These are phyloP conservation scores for Cistogaster globosa DNA, from an alignment of 2,888 invertebrate species.

Conservation along the genomic window DNA sequence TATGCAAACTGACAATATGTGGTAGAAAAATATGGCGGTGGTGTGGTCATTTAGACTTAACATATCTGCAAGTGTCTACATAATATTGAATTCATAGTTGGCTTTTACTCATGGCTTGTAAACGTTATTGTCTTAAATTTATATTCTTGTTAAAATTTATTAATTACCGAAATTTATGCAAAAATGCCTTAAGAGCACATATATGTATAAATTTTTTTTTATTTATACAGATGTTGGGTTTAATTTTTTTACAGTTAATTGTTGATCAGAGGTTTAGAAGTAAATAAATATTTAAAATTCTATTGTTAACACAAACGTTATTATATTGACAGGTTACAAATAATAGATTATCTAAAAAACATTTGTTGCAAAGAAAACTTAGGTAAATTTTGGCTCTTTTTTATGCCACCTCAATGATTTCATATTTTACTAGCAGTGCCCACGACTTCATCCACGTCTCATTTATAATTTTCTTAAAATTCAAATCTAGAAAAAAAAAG, in stretches of 20 bases:
- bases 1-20: slow-evolving; percentile 28
- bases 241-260: slow-evolving; percentile 42
- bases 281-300: slow-evolving; percentile 52
- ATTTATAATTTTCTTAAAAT: too few relatives aligned
- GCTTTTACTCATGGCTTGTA: slow-evolving; percentile 3
- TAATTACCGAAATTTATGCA: slow-evolving; percentile 70
- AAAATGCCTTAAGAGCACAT: slow-evolving; percentile 72
- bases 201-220: slow-evolving; percentile 58
- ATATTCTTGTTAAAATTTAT: slow-evolving; percentile 9
- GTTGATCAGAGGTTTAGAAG: slow-evolving; percentile 35
- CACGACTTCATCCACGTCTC: too few relatives aligned
- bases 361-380: background rate
- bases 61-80: background rate
- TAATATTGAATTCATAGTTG: too few relatives aligned
- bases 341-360: background rate
- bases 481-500: too few relatives aligned
- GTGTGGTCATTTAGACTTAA: background rate
- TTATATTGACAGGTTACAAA: too few relatives aligned
- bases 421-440: too few relatives aligned
- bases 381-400: too few relatives aligned
- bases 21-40: background rate
- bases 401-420: too few relatives aligned
- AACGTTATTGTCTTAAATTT: slow-evolving; percentile 44
- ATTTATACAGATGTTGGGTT: slow-evolving; percentile 8
- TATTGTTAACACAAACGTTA: slow-evolving; percentile 34